phyloP scores from a whole-genome alignment of 2,888 invertebrate species.

The Strigamia crassipes region DNA sequence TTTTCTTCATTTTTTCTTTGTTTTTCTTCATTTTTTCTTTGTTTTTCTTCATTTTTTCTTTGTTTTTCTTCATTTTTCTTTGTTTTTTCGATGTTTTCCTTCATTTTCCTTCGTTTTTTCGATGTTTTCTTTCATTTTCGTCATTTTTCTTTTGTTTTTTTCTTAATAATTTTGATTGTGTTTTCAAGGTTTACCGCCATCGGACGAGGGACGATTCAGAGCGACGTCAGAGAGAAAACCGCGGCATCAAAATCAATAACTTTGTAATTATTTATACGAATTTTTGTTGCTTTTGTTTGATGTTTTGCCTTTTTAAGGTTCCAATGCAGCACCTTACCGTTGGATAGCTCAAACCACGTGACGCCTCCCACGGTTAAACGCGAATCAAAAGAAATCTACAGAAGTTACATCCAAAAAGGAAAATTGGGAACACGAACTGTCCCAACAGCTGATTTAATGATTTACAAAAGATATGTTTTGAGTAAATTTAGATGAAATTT shows the following conservation, averaged over 20 bases:
- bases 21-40: background rate
- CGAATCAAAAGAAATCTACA: constrained; percentile 70
- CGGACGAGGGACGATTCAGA: background rate
- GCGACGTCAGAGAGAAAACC: background rate
- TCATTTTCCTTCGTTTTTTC: too few species aligned
- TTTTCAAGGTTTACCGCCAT: constrained; percentile 28
- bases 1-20: too few species aligned
- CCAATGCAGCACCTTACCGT: constrained; percentile 68
- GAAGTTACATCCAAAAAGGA: constrained; percentile 68
- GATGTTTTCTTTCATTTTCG: too few species aligned
- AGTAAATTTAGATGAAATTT: background rate
- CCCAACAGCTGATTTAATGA: background rate
- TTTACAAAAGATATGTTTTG: background rate
- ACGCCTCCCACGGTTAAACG: constrained; percentile 70
- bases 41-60: background rate
- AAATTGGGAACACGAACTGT: constrained; percentile 52
- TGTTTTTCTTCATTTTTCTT: too few species aligned
- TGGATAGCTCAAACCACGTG: constrained; percentile 68
- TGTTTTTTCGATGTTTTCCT: too few species aligned
- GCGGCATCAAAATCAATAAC: constrained; percentile 1
- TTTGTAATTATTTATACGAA: background rate
- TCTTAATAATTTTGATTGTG: too few species aligned
- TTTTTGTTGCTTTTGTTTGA: background rate
- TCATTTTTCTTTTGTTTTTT: too few species aligned
- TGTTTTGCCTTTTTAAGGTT: constrained; percentile 59